Conservation (phyloP, 2,113 vertebrate genomes). For the Eclectus roratus region DNA sequence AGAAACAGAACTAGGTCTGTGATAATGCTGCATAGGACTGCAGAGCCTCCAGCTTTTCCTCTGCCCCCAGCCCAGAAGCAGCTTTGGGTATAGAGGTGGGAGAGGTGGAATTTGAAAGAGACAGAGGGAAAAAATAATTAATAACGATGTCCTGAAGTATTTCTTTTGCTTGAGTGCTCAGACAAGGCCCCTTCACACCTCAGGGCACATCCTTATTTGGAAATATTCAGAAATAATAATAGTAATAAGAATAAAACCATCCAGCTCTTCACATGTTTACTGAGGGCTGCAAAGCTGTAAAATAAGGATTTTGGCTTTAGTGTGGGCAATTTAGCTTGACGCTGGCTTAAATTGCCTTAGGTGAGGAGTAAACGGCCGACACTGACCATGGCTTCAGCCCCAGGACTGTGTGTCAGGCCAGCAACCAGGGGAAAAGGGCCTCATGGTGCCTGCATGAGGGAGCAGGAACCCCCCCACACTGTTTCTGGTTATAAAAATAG, state of each 20-base stretch:
- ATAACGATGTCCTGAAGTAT: neutral
- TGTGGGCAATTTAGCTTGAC: neutral
- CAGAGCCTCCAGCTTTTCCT: neutral
- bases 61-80: neutral
- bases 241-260: neutral
- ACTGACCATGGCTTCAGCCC: neutral
- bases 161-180: neutral
- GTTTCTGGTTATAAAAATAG: neutral
- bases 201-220: neutral
- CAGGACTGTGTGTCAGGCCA: neutral
- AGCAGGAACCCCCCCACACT: neutral
- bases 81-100: fast-evolving
- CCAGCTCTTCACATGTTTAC: neutral
- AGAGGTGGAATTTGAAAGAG: neutral
- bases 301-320: neutral
- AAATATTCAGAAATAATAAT: neutral
- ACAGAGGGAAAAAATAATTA: neutral
- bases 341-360: neutral
- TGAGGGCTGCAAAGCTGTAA: neutral
- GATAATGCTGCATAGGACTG: neutral
- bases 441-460: neutral
- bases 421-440: neutral
- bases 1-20: neutral
- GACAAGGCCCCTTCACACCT: neutral
- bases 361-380: neutral